phyloP scores from a whole-genome alignment of 2,797 vertebrate species.

The Myiothlypis chrysogaster region DNA sequence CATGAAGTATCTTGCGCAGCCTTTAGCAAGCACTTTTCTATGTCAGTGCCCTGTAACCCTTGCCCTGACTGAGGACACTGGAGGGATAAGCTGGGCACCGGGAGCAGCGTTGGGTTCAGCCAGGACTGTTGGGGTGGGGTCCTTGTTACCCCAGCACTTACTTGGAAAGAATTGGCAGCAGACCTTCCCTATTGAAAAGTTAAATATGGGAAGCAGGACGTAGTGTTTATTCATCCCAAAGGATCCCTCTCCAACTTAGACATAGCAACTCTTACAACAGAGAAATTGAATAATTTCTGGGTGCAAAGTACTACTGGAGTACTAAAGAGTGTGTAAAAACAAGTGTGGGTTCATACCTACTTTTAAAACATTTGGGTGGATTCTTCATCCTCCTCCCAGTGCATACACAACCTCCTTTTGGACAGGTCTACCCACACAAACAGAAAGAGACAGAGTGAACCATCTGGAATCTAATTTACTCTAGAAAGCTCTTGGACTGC shows the following conservation, averaged over 20 bases:
- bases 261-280: background rate
- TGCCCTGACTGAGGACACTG: background rate
- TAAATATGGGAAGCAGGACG: background rate
- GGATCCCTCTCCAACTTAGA: background rate
- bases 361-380: background rate
- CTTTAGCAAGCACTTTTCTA: background rate
- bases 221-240: background rate
- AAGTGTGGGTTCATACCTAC: background rate
- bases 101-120: rapidly evolving
- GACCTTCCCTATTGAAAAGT: background rate
- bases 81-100: rapidly evolving
- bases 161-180: background rate
- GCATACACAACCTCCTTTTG: background rate
- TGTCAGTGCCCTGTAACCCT: background rate
- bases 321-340: background rate
- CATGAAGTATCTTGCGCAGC: background rate
- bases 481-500: background rate
- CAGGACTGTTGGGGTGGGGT: background rate
- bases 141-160: background rate
- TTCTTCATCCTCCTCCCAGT: background rate
- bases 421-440: background rate
- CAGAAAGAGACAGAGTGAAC: background rate
- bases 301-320: background rate
- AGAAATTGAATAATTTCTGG: background rate
- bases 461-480: background rate